A percentile compares a stretch with the other conserved stretches of the same genome.
Evolutionary conservation across 2,113 vertebrate species (phyloP).

Genomic region (Cettia cetti): DNA sequence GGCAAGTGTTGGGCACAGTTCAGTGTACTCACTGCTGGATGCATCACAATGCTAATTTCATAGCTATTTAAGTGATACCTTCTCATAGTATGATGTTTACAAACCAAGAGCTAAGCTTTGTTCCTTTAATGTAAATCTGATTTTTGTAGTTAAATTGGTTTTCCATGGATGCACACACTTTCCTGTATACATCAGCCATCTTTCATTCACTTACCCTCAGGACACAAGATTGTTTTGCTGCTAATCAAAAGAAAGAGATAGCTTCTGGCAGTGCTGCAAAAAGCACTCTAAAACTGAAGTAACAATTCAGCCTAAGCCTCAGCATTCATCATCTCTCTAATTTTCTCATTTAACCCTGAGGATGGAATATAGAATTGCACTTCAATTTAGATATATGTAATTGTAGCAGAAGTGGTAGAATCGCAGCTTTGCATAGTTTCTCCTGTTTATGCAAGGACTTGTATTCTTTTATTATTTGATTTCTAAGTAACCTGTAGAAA

Average conservation of each 20-base stretch:
- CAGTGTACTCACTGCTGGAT: not conserved
- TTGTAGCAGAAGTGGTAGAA: not conserved
- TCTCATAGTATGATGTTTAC: not conserved
- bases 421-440: not conserved
- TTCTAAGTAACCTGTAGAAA: not conserved
- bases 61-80: not conserved
- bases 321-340: not conserved
- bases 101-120: not conserved
- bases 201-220: not conserved
- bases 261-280: not conserved
- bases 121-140: not conserved
- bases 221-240: not conserved
- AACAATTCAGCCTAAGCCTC: not conserved
- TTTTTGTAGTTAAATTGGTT: slow-evolving; percentile 15
- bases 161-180: not conserved
- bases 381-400: not conserved
- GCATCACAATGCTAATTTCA: not conserved
- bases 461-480: not conserved
- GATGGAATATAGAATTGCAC: not conserved
- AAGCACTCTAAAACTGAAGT: not conserved
- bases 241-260: slow-evolving; percentile 5
- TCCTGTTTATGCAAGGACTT: not conserved
- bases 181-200: not conserved
- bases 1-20: not conserved
- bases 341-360: not conserved